Conservation (phyloP, 1,140 invertebrate species). For the Drosophila micromelanica region DNA sequence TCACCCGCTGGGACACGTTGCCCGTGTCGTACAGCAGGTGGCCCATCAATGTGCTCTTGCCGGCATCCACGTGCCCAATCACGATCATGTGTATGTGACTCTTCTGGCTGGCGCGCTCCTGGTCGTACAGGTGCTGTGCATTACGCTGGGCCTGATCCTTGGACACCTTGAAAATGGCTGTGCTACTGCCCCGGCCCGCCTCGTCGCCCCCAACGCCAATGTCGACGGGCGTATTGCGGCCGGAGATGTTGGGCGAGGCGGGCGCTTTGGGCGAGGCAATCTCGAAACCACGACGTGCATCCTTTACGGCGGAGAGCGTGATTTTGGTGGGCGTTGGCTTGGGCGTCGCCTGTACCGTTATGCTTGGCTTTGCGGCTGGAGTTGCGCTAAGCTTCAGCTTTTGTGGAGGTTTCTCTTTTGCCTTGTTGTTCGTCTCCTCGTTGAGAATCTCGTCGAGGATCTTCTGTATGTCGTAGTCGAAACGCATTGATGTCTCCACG, state of each 20-base stretch:
- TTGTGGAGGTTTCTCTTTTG: constrained; percentile 24
- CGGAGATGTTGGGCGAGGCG: constrained; percentile 87
- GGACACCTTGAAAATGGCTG: constrained; percentile 64
- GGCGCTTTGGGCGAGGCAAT: constrained; percentile 69
- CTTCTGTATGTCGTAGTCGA: constrained; percentile 90
- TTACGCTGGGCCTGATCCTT: constrained; percentile 80
- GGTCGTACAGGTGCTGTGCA: constrained; percentile 87
- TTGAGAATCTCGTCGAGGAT: constrained; percentile 90
- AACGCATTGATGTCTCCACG: constrained; percentile 87
- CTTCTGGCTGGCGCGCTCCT: constrained; percentile 91
- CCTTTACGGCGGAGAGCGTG: constrained; percentile 48
- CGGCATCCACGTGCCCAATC: constrained; percentile 99
- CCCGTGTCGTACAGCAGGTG: constrained; percentile 96
- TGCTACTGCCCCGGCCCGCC: constrained; percentile 5
- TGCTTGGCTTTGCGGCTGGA: constrained; percentile 22
- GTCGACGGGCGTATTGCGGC: constrained; percentile 85
- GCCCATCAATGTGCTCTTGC: constrained; percentile 99
- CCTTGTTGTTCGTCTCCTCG: constrained; percentile 67
- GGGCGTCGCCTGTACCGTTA: constrained; percentile 36
- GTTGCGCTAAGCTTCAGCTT: constrained; percentile 36
- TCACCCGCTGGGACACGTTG: constrained; percentile 94
- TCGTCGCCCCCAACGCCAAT: constrained; percentile 39
- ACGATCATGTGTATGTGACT: constrained; percentile 97
- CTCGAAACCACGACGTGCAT: constrained; percentile 85
- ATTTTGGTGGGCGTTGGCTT: constrained; percentile 61